Evolutionary conservation across 2,888 invertebrate species (phyloP).

Genomic region (Cenopis cana): DNA sequence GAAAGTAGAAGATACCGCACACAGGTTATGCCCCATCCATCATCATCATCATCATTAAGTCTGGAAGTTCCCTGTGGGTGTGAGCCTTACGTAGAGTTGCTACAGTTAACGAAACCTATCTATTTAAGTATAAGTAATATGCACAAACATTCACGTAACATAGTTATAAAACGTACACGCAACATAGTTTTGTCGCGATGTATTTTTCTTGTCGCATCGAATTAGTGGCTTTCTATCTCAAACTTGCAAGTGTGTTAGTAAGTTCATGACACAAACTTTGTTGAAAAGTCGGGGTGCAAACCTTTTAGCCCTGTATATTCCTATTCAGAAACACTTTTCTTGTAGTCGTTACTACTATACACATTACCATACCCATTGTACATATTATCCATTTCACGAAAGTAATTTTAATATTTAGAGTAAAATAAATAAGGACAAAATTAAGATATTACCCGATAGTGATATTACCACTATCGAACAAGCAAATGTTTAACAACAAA

Average conservation of each 20-base stretch:
- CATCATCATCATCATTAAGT: too few relatives aligned
- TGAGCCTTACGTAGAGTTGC: too few relatives aligned
- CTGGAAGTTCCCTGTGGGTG: too few relatives aligned
- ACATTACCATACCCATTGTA: neutral
- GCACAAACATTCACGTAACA: too few relatives aligned
- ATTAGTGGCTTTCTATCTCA: neutral
- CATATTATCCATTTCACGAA: neutral
- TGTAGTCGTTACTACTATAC: neutral
- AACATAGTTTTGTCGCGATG: neutral
- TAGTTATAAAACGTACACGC: too few relatives aligned
- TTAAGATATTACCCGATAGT: too few relatives aligned
- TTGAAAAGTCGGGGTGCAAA: conserved; percentile 4
- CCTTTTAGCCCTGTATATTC: neutral
- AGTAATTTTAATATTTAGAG: neutral
- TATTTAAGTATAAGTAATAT: too few relatives aligned
- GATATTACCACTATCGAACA: too few relatives aligned
- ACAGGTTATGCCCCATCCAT: too few relatives aligned
- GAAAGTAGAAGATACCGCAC: too few relatives aligned
- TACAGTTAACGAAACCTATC: neutral
- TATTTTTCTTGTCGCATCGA: neutral
- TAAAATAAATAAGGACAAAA: too few relatives aligned
- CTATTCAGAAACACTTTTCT: neutral
- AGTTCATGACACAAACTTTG: neutral
- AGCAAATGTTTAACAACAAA: too few relatives aligned
- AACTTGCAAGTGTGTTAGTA: neutral